Base-by-base conservation (phyloP, 2,888 invertebrate species). In the Plusia festucae region DNA sequence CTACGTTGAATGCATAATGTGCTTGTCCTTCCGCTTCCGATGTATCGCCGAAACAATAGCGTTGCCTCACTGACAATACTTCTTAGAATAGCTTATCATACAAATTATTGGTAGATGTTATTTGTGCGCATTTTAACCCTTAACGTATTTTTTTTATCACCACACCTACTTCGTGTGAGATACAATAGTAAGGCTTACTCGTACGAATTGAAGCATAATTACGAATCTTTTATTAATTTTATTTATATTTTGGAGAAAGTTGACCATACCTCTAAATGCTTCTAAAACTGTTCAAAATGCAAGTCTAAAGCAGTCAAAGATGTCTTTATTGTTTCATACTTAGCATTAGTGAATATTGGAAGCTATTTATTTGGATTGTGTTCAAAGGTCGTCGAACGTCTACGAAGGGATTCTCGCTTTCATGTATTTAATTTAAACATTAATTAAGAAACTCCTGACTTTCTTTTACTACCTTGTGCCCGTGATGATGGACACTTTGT, bases 91-190 rank as follows among this genome's bases (percentile, higher is more conserved):
- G 46, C 11, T 46, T 18, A 20, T 49, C 46, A 49, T 49, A 20
- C 46, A 46, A 46, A 46, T 18, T 18, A 49, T 18, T 49, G 18
- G n/a, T n/a, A n/a, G 40, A 40, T n/a, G 40, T 40, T n/a, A 40
- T 40, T 40, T 40, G 34, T 15, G 34, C 13, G 32, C 13, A 34
- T 34, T 11, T 34, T 27, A 27, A 24, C 24, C 24, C 24, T 24
- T 24, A 5, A 1, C 30, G 8, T 30, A 5, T 6, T 6, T 30
- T 6, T 30, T 30, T 7, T 1, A 30, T 30, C 9, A 30, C 24
- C 2, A 5, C 5, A 24, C 24, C 5, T 5, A 34, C 3, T 34
- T 13, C 13, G 13, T 34, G 34, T 15, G 15, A n/a, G n/a, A n/a
- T n/a, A n/a, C n/a, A n/a, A 30, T 30, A 9, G 30, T n/a, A n/a